Base-by-base conservation (phyloP, 2,797 vertebrate genomes). In the Gadopsis bispinosus region DNA sequence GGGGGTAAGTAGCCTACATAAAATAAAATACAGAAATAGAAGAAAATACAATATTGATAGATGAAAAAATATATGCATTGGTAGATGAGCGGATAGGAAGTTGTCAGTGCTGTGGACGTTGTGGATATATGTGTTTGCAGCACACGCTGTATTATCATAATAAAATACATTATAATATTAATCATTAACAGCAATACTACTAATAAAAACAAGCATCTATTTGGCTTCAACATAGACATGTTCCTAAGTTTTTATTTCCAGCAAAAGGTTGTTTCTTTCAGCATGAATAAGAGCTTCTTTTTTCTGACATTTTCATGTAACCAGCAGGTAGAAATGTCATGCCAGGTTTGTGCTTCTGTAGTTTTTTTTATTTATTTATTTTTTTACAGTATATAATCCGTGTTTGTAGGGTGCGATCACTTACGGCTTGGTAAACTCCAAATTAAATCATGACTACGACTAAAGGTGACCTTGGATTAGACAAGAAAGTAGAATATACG, bases 241-340 rank as follows among this genome's bases (percentile, higher is more conserved):
- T 47, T 0, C 9, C 7, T 1, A n/a, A 61, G 11, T 39, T 67
- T 69, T 39, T 35, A 31, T 67, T 53, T 39, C 4, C 29, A 2
- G 10, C 16, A 26, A n/a, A 69, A 75, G 17, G 11, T 22, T 45
- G 3, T 50, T 3, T 66, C 37, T 13, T 31, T 50, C 56, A 73
- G 41, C 51, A n/a, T 71, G 33, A 70, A 48, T 68, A 20, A 26
- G 17, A 62, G 76, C 53, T 47, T 68, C 66, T 73, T 62, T 74
- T 74, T 69, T 26, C 20, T 51, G 77, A 77, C 70, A 26, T 83
- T 55, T 77, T 39, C 12, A 59, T 63, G 16, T 12, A 69, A 56
- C 60, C 60, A 41, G 33, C 37, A 31, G 12, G 29, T 62, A 6
- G 58, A 56, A 69, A 75, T 37, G 22, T 68, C 70, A 47, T 10